phyloP scores from a whole-genome alignment of 92 coral and sea anemone genomes.

The Palythoa grandiflora region DNA sequence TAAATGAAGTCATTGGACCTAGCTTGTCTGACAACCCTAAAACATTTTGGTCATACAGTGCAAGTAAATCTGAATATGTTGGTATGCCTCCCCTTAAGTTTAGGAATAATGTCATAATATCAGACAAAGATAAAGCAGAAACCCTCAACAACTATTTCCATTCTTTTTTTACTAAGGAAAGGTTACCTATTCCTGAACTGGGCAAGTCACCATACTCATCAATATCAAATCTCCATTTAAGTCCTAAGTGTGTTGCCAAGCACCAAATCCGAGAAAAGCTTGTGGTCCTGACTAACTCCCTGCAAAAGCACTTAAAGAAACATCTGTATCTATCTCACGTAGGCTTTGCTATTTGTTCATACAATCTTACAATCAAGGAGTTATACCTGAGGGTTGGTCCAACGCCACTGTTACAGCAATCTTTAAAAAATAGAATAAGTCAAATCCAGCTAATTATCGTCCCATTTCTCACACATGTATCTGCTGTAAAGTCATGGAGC shows the following conservation, averaged over 20 bases:
- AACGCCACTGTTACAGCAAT: constrained; percentile 56
- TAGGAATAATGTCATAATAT: constrained; percentile 7
- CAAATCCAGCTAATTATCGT: constrained; percentile 59
- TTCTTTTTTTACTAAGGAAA: constrained; percentile 49
- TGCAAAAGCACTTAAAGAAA: constrained; percentile 6
- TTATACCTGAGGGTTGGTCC: constrained; percentile 47
- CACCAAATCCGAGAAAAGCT: constrained; percentile 52
- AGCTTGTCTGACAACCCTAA: constrained; percentile 60
- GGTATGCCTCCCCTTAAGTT: constrained; percentile 55
- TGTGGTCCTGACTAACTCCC: constrained; percentile 55
- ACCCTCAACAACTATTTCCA: constrained; percentile 54
- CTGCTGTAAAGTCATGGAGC: constrained; percentile 58
- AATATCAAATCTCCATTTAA: constrained; percentile 10
- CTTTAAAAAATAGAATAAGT: constrained; percentile 43
- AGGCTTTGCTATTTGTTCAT: constrained; percentile 53
- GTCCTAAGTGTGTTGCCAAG: constrained; percentile 6
- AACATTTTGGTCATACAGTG: constrained; percentile 58
- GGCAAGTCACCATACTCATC: neutral
- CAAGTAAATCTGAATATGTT: constrained; percentile 56
- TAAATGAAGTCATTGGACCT: constrained; percentile 55
- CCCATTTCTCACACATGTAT: constrained; percentile 53
- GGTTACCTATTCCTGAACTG: constrained; percentile 14
- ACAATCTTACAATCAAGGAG: constrained; percentile 36
- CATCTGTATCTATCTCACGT: neutral
- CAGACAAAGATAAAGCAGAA: constrained; percentile 36